Conservation (phyloP, 2,888 invertebrate species). For the Rhopalosiphum nymphaeae region DNA sequence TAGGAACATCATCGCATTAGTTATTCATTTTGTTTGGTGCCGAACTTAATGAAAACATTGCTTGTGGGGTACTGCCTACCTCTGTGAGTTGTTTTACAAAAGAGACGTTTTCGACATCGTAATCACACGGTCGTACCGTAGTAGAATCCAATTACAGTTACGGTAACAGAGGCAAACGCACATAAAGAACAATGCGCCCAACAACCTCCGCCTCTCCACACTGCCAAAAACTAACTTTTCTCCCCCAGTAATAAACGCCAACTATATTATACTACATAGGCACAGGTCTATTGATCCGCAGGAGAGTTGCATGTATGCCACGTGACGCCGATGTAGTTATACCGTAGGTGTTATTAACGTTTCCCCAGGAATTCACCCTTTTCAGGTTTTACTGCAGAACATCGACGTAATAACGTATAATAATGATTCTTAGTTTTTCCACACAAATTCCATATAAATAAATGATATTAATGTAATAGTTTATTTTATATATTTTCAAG, state of each 20-base stretch:
- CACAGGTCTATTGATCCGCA: slow-evolving; percentile 56
- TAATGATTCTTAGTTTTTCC: slow-evolving; percentile 15
- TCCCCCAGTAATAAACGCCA: slow-evolving; percentile 62
- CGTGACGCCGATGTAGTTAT: slow-evolving; percentile 61
- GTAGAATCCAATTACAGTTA: slow-evolving; percentile 64
- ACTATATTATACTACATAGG: slow-evolving; percentile 52
- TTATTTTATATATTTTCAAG: not conserved
- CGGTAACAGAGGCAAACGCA: slow-evolving; percentile 49
- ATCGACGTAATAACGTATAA: not conserved
- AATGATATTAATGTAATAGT: slow-evolving; percentile 7
- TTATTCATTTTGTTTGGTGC: slow-evolving; percentile 36
- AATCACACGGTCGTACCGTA: slow-evolving; percentile 57
- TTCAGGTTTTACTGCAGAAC: slow-evolving; percentile 26
- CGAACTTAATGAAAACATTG: slow-evolving; percentile 50
- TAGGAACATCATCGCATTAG: not conserved
- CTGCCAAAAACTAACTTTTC: slow-evolving; percentile 62
- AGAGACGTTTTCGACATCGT: slow-evolving; percentile 63
- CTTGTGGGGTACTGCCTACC: slow-evolving; percentile 10
- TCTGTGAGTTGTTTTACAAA: slow-evolving; percentile 51
- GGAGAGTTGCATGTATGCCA: slow-evolving; percentile 53
- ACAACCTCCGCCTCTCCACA: slow-evolving; percentile 12
- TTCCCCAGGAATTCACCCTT: slow-evolving; percentile 45
- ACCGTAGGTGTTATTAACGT: slow-evolving; percentile 60
- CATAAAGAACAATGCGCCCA: slow-evolving; percentile 62
- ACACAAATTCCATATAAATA: not conserved